These are phyloP conservation scores for human DNA, from an alignment of 2,113 vertebrate genomes.

Conservation along the genomic window GRCh38 chr11:130244001-130244500, in stretches of 20 bases:
- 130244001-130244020: background rate
- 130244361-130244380: slow-evolving; percentile 19
- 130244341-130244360: background rate
- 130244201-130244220: background rate
- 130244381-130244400: background rate
- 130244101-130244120: background rate
- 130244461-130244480: too few species aligned
- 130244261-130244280: background rate
- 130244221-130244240: background rate
- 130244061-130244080: slow-evolving; percentile 6
- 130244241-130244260: background rate
- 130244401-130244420: too few species aligned
- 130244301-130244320: background rate
- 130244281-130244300: background rate
- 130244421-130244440: too few species aligned
- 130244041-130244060: background rate
- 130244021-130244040: background rate
- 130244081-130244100: background rate
- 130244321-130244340: background rate
- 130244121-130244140: background rate
- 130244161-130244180: background rate
- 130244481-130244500: too few species aligned
- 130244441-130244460: too few species aligned
- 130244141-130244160: background rate
- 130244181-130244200: background rate